These are phyloP conservation scores for Lasiommata megera DNA, from an alignment of 2,888 invertebrate species.

Conservation along the genomic window DNA sequence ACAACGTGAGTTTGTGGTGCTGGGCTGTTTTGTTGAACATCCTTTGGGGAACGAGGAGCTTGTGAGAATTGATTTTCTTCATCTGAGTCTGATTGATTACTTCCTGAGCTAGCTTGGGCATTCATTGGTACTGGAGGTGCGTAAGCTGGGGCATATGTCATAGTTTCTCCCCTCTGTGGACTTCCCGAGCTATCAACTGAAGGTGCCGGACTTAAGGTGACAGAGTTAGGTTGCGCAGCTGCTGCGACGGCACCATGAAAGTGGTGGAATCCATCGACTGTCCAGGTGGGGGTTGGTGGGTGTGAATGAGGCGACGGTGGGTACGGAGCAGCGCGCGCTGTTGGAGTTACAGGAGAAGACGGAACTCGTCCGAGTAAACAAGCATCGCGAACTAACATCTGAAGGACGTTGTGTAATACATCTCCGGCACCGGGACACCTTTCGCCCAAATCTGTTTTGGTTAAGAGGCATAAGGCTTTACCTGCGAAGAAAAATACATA, in stretches of 20 bases:
- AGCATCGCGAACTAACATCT: constrained; percentile 91
- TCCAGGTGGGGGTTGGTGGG: constrained; percentile 90
- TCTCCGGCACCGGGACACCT: constrained; percentile 96
- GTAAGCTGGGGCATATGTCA: constrained; percentile 63
- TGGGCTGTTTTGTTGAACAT: constrained; percentile 59
- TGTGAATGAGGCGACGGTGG: constrained; percentile 91
- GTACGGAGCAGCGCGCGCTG: constrained; percentile 85
- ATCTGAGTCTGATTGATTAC: constrained; percentile 91
- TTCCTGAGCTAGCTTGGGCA: constrained; percentile 82
- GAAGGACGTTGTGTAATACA: constrained; percentile 95
- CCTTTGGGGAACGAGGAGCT: constrained; percentile 83
- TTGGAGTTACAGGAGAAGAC: constrained; percentile 91
- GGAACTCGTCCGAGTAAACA: constrained; percentile 89
- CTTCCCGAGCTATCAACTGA: constrained; percentile 94
- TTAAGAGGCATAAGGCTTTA: constrained; percentile 95
- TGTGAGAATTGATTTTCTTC: constrained; percentile 85
- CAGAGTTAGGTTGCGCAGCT: constrained; percentile 89
- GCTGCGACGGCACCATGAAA: constrained; percentile 84
- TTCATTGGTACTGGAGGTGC: constrained; percentile 61
- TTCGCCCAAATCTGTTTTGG: constrained; percentile 94
- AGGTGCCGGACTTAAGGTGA: constrained; percentile 94
- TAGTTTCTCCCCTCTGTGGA: constrained; percentile 86
- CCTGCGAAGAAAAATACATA: constrained; percentile 72
- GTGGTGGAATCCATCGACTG: constrained; percentile 78
- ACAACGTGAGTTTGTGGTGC: constrained; percentile 63